Base-by-base conservation (phyloP, 1,140 invertebrate species). In the Nymphalis io region DNA sequence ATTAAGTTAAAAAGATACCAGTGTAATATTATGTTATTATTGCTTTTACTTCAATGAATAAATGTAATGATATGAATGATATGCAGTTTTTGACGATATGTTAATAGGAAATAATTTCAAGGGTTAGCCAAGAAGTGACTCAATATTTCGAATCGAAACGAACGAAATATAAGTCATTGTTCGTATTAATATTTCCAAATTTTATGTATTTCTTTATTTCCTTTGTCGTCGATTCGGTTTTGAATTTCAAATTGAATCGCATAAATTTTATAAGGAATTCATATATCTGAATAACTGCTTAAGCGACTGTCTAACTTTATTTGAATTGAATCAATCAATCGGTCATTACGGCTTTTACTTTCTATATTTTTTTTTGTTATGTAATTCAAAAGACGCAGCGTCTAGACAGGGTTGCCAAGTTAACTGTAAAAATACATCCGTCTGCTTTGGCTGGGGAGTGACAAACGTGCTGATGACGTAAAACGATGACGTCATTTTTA, bases 301-400 rank as follows among this genome's bases (percentile, higher is more conserved):
- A 51, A 20, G 46, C n/a, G 18, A 18, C 46, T 6, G 0, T 18
- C 5, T 5, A 27, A 1, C 4, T 10, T 8, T 1, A 21, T 18
- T n/a, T 5, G n/a, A 46, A 6, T 51, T 10, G 46, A 20, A 51
- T 21, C 8, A 6, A 18, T 51, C 18, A 21, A 51, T 20, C 46
- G 46, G 46, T 51, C 20, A 33, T 55, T 55, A 1, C 51, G 5
- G 13, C 21, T 55, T 55, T 55, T 55, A 55, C 51, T 55, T 55
- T 55, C 21, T 11, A 20, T 51, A 33, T 21, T 20, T n/a, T n/a
- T 16, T 8, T 51, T 8, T 3, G 16, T 51, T 51, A 16, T 20
- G 48, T 51, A 15, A 27, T 13, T 55, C 23, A 12, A 44, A n/a
- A n/a, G 21, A 23, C 51, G 51, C 15, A 55, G 0, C 10, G 51